A percentile compares a stretch with the other conserved stretches of the same genome.
These are phyloP conservation scores for Dendropsophus ebraccatus DNA, from an alignment of 2,113 vertebrate species.

Conservation along the genomic window DNA sequence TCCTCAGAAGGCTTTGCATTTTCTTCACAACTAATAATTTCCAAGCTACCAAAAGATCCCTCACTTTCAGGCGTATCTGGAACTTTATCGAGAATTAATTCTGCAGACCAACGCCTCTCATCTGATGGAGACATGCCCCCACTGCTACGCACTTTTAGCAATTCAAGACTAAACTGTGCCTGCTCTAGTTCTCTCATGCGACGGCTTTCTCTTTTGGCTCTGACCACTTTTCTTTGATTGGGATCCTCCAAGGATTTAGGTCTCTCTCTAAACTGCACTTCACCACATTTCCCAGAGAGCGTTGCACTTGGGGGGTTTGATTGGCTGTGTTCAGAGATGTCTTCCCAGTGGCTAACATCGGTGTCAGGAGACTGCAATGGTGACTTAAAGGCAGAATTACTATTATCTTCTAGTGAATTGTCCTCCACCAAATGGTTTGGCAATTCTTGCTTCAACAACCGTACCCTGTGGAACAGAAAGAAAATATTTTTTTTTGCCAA, in stretches of 20 bases:
- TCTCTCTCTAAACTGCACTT: slow-evolving; percentile 80
- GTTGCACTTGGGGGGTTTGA: not conserved
- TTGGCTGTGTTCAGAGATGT: not conserved
- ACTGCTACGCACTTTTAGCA: slow-evolving; percentile 92
- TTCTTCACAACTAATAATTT: slow-evolving; percentile 84
- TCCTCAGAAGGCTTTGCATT: slow-evolving; percentile 60
- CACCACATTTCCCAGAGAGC: slow-evolving; percentile 28
- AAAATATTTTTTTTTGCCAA: not conserved
- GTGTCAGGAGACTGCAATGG: slow-evolving; percentile 14
- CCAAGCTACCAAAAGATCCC: slow-evolving; percentile 92
- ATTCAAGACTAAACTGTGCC: slow-evolving; percentile 93
- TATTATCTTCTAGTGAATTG: not conserved
- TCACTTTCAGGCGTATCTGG: slow-evolving; percentile 90
- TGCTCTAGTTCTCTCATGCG: slow-evolving; percentile 96
- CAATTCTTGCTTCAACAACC: not conserved
- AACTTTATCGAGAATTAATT: slow-evolving; percentile 77
- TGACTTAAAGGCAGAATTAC: not conserved
- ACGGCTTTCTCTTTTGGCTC: slow-evolving; percentile 93
- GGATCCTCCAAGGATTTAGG: slow-evolving; percentile 83
- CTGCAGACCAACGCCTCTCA: slow-evolving; percentile 84
- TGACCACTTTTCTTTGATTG: slow-evolving; percentile 84
- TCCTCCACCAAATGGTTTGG: not conserved
- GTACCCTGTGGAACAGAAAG: slow-evolving; percentile 14
- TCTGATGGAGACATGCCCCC: slow-evolving; percentile 85
- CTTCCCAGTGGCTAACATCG: slow-evolving; percentile 33